Base-by-base conservation (phyloP, 2,888 invertebrate genomes). In the Tortricodes alternella region DNA sequence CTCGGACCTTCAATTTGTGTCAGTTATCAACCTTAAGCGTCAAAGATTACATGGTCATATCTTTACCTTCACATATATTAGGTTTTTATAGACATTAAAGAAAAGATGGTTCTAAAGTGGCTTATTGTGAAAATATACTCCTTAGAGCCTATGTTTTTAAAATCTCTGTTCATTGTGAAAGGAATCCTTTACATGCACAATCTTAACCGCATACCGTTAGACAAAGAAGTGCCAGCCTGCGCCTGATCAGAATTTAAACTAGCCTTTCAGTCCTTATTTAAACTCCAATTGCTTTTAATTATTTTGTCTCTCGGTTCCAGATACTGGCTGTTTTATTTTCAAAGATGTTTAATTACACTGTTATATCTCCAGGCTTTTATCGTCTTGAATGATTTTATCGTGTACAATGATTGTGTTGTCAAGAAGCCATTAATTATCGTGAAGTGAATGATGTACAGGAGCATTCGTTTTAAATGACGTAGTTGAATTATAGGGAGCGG, bases 181-280 rank as follows among this genome's bases (percentile, higher is more conserved):
- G 46, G 39, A 53, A 48, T 58, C 56, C 61, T 59, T 62, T 53
- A 62, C 67, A 59, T 69, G 69, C 53, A 56, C 37, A 60, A 60
- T 60, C 61, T 56, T 56, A 63, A 65, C 62, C 59, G 63, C 66
- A 62, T 67, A 70, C 78, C 71, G 76, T 76, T 76, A 76, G 62
- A 62, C 67, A 64, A 71, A 75, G 66, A 70, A 75, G 66, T 68
- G 58, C 67, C 63, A 64, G 63, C 59, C 60, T 53, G 55, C 46
- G 62, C 70, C 56, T 67, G 76, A 61, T 55, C 68, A 68, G 81
- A 78, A 83, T 83, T 70, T 69, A 66, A 76, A 80, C 64, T 46
- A 63, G 58, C 63, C 66, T 73, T 74, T 74, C 59, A 71, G 70
- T 73, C 74, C 75, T 65, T 75, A 74, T 39, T 77, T 73, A 67